Base-by-base conservation (phyloP, 2,113 vertebrate genomes). In the Alosa alosa region DNA sequence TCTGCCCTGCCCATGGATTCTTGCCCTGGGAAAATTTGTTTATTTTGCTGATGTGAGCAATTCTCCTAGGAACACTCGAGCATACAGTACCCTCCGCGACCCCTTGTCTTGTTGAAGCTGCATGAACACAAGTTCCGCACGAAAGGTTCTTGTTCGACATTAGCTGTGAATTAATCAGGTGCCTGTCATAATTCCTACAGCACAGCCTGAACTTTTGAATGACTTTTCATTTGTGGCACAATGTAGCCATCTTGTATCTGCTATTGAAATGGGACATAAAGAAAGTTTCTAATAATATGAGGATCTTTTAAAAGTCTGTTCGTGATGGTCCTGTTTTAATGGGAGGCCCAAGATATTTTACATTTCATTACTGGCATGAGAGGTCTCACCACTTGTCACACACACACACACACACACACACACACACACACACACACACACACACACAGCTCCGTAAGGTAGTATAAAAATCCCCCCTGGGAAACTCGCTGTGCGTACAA, bases 381-480 rank as follows among this genome's bases (percentile, higher is more conserved):
- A 94, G 93, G 94, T 94, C 93, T 94, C 93, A 93, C 92, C 92
- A 91, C 91, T 88, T 88, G 89, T 89, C 90, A 83, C 88, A 81
- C 91, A 90, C 93, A 91, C 84, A 84, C 72, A 75, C 85, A 84
- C 84, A 84, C 72, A 17, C 90, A 52, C 50, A 52, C 50, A 52
- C 50, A 60, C 55, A 60, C 55, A 20, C 55, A 22, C 55, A 60
- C 20, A 3, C 60, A 64, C 64, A 72, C 64, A 72, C 64, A 72
- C 64, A 78, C 85, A 84, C 84, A 84, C 72, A 36, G 75, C 86
- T 88, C 41, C 88, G 75, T 83, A 88, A 91, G 84, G 90, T 91
- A 90, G 90, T 92, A 92, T 83, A 82, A 86, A 84, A 78, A 82
- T 81, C 84, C 90, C 94, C 94, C 36, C 83, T 44, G 93, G 93